Base-by-base conservation (phyloP, 2,797 vertebrate species). In the Limosa lapponica region DNA sequence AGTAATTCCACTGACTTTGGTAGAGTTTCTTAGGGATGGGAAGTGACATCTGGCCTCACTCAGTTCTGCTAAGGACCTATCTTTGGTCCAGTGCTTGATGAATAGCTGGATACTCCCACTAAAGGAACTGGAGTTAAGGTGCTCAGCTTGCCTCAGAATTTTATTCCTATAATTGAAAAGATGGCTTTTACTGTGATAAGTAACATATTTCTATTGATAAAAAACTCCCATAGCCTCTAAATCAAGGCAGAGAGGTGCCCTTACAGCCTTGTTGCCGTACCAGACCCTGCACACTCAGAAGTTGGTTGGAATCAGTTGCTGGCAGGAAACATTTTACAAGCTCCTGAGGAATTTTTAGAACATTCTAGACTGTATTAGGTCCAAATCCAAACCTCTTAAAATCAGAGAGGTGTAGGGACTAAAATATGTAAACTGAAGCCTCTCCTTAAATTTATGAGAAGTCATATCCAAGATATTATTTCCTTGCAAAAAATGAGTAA, bases 361-460 rank as follows among this genome's bases (percentile, higher is more conserved):
- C 18, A 49, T 87, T 93, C 49, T 46, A 61, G 41, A 46, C 65
- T 71, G 16, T 54, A 82, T 90, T 84, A 89, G 14, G 17, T 66
- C 57, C 67, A 92, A 82, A 80, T 70, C 13, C 16, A 57, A 77
- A 72, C 82, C 43, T 73, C 70, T 90, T 86, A 82, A 94, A 84
- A 90, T 77, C 62, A 84, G 36, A 73, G 71, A 43, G 44, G 17
- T 72, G 22, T 28, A 55, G 64, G 64, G 48, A 73, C 17, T 90
- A 67, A 90, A 92, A 94, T 54, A 71, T 22, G 32, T 80, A 70
- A 89, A 64, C 64, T 89, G 55, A 87, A 88, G 52, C 12, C 34
- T 73, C 71, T 82, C n/a, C 70, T 78, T 73, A 89, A 88, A 95
- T 72, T 84, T 91, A 91, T 59, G 88, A 84, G 71, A 54, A 90